Evolutionary conservation across 2,797 vertebrate genomes (phyloP).

Genomic region (Dermochelys coriacea): DNA sequence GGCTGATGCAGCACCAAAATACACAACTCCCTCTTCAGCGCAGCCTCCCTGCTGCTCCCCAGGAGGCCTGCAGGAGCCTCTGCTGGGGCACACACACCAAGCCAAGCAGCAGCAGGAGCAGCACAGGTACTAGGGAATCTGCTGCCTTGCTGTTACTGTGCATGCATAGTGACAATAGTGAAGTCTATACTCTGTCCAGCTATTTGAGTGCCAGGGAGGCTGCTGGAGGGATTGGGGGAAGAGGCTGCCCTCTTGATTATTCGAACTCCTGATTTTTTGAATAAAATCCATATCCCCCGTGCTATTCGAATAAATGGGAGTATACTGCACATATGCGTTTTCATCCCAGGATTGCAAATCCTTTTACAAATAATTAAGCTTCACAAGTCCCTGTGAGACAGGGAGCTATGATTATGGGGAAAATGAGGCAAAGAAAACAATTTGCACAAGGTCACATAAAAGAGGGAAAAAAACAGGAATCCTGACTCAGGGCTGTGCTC

Average conservation of each 20-base stretch:
- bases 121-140: not conserved
- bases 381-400: rapidly evolving
- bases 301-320: not conserved
- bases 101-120: not conserved
- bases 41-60: not conserved
- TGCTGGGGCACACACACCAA: no score
- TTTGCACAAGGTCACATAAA: not conserved
- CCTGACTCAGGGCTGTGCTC: not conserved
- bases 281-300: not conserved
- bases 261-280: not conserved
- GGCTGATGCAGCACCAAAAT: not conserved
- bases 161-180: not conserved
- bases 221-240: not conserved
- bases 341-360: not conserved
- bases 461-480: not conserved
- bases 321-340: not conserved
- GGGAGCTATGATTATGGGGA: not conserved
- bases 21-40: not conserved
- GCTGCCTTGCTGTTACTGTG: not conserved
- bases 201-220: not conserved
- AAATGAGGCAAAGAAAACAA: not conserved
- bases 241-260: not conserved
- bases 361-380: not conserved
- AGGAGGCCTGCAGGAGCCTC: not conserved
- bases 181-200: not conserved